Conservation (phyloP, 2,113 vertebrate genomes). For the Vulpes vulpes region DNA sequence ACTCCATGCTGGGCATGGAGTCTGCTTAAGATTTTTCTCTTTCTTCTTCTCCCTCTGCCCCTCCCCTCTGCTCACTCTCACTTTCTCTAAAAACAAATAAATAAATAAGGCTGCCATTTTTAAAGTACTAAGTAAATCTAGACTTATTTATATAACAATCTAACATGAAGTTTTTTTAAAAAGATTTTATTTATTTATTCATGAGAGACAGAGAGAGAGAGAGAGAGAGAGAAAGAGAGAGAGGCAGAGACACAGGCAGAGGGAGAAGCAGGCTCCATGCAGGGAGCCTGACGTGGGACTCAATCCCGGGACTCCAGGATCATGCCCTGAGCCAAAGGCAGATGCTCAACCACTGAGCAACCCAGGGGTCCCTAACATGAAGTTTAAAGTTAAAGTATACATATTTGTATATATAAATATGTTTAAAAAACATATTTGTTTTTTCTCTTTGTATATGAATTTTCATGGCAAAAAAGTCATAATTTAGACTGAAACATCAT, state of each 20-base stretch:
- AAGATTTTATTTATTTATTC: too few relatives aligned
- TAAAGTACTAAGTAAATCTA: neutral
- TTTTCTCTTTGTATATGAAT: neutral
- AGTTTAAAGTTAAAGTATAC: neutral
- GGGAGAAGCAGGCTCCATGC: too few relatives aligned
- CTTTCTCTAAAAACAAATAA: neutral
- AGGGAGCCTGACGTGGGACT: too few relatives aligned
- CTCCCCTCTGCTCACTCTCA: neutral
- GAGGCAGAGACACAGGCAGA: too few relatives aligned
- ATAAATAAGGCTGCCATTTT: slow-evolving; percentile 23
- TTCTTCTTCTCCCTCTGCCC: neutral
- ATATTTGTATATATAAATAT: neutral
- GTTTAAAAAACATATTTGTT: neutral
- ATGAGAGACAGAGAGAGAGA: too few relatives aligned
- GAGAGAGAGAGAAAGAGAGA: too few relatives aligned
- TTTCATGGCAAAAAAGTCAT: slow-evolving; percentile 27
- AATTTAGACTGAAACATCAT: neutral
- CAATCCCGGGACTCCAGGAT: too few relatives aligned
- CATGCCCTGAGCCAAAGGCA: too few relatives aligned
- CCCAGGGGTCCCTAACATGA: neutral
- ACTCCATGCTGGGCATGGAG: neutral
- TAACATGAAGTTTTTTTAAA: neutral
- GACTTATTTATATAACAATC: neutral
- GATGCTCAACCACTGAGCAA: too few relatives aligned
- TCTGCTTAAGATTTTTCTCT: neutral